phyloP scores from a whole-genome alignment of 2,797 vertebrate species.

The Arctocebus calabarensis region DNA sequence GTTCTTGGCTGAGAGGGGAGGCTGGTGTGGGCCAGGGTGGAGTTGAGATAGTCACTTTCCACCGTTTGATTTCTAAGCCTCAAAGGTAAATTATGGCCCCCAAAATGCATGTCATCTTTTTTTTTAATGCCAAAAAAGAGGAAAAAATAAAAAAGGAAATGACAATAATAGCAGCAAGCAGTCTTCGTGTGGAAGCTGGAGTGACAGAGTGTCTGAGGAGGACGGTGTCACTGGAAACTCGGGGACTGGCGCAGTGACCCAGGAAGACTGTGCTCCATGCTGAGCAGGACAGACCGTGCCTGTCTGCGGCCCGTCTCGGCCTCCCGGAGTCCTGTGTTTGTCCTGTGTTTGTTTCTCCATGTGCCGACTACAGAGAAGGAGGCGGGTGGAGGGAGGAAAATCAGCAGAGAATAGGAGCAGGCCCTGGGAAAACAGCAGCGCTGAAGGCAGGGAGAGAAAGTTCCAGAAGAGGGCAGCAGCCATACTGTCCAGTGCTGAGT shows the following conservation, averaged over 20 bases:
- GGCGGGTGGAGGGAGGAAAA: background rate
- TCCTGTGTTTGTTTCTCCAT: no score
- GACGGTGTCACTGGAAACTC: rapidly evolving
- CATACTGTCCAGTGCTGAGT: background rate
- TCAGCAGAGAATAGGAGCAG: background rate
- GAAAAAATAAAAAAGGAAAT: background rate
- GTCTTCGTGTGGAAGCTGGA: background rate
- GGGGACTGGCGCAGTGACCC: background rate
- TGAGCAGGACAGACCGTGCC: rapidly evolving
- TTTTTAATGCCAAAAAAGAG: background rate
- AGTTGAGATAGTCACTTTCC: background rate
- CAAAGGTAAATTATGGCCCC: background rate
- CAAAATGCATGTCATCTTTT: background rate
- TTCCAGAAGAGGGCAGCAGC: background rate
- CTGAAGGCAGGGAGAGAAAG: background rate
- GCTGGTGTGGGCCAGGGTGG: background rate
- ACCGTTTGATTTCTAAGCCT: background rate
- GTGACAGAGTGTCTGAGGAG: rapidly evolving
- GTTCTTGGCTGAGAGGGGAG: background rate
- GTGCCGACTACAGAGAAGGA: background rate
- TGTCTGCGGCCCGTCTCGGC: rapidly evolving
- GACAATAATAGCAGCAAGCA: background rate
- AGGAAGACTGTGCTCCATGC: rapidly evolving
- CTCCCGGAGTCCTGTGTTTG: rapidly evolving
- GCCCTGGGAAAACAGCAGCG: background rate